phyloP scores from a whole-genome alignment of 1,140 invertebrate species.

The Phymastichus coffea region DNA sequence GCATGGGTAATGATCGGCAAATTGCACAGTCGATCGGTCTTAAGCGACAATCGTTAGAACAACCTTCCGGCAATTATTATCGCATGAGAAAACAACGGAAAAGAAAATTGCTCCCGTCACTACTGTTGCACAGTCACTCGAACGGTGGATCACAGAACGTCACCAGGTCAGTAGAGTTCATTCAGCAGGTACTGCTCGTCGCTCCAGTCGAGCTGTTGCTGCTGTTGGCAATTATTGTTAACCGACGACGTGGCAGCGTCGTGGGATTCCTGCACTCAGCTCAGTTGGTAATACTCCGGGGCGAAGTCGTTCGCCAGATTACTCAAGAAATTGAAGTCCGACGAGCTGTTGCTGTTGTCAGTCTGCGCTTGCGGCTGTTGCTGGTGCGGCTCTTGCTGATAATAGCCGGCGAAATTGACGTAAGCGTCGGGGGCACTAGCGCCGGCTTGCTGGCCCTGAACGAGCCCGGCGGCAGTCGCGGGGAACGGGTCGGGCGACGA shows the following conservation, averaged over 20 bases:
- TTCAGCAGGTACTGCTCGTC: slow-evolving; percentile 53
- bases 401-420: slow-evolving; percentile 70
- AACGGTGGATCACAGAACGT: not conserved
- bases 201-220: slow-evolving; percentile 46
- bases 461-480: slow-evolving; percentile 59
- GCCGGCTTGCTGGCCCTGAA: slow-evolving; percentile 57
- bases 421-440: slow-evolving; percentile 60
- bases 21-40: too few species aligned
- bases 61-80: too few species aligned
- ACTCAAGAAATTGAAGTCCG: slow-evolving; percentile 88
- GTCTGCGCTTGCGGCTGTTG: slow-evolving; percentile 64
- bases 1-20: too few species aligned
- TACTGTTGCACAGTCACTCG: not conserved
- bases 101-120: too few species aligned
- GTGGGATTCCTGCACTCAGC: slow-evolving; percentile 52
- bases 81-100: too few species aligned
- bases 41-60: too few species aligned
- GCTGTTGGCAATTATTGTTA: not conserved
- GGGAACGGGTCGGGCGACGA: slow-evolving; percentile 58
- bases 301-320: slow-evolving; percentile 88
- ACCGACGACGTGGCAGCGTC: slow-evolving; percentile 6
- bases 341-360: slow-evolving; percentile 86
- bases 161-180: slow-evolving; percentile 52
- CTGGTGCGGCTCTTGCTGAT: slow-evolving; percentile 66
- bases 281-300: slow-evolving; percentile 86